Conservation (phyloP, 2,888 invertebrate species). For the Rhyacophila evoluta region DNA sequence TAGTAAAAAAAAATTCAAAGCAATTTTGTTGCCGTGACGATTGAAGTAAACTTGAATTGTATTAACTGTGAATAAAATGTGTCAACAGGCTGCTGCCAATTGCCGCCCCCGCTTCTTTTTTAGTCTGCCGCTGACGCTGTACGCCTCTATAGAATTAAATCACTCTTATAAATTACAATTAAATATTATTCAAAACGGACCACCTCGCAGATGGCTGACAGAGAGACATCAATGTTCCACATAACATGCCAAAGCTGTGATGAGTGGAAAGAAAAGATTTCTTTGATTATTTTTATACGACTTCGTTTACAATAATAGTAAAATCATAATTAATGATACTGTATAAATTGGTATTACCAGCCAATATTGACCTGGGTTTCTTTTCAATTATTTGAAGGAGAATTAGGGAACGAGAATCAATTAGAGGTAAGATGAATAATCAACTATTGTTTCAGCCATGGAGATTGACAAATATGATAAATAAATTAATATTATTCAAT, state of each 20-base stretch:
- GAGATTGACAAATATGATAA: background rate
- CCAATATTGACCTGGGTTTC: too few species aligned
- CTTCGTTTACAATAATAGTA: too few species aligned
- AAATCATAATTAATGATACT: too few species aligned
- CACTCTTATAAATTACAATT: too few species aligned
- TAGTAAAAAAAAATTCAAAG: background rate
- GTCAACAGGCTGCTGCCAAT: conserved; percentile 46
- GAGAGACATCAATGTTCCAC: background rate
- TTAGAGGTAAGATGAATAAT: conserved; percentile 24
- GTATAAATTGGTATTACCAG: too few species aligned
- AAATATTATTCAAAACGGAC: background rate
- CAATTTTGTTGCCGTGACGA: background rate
- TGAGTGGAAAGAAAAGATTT: too few species aligned
- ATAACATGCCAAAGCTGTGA: too few species aligned
- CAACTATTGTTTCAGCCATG: conserved; percentile 1
- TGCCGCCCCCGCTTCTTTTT: conserved; percentile 38
- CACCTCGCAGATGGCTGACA: background rate
- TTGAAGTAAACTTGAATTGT: background rate
- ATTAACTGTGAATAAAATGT: conserved; percentile 28
- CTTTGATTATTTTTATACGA: too few species aligned
- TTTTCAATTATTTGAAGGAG: background rate
- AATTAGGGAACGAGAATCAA: background rate
- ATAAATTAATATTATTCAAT: conserved; percentile 19
- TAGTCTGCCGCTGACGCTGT: background rate
- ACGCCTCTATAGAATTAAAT: background rate